These are phyloP conservation scores for Montipora capitata DNA, from an alignment of 92 coral and sea anemone genomes.

Conservation along the genomic window DNA sequence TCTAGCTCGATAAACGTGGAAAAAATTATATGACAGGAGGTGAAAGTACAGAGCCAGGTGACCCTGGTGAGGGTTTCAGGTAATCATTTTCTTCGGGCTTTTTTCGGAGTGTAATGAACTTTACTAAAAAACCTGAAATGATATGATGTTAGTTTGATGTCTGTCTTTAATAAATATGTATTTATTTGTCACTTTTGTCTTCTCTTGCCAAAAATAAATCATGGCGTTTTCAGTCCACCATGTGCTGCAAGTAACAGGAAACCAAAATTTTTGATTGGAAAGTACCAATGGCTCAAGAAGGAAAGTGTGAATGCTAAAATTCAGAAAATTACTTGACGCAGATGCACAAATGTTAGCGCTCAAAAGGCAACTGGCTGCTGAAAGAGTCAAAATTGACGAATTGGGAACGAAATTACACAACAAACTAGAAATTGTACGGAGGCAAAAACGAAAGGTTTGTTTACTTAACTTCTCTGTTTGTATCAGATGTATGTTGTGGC, in stretches of 20 bases:
- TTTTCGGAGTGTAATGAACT: slow-evolving; percentile 16
- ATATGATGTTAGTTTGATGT: slow-evolving; percentile 19
- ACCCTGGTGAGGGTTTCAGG: slow-evolving; percentile 7
- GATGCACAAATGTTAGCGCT: slow-evolving; percentile 9
- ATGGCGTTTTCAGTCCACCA: slow-evolving; percentile 36
- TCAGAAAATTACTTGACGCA: slow-evolving; percentile 12
- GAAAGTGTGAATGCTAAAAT: slow-evolving; percentile 27
- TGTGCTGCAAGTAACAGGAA: slow-evolving; percentile 20
- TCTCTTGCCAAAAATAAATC: slow-evolving; percentile 14
- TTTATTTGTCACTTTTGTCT: slow-evolving; percentile 28
- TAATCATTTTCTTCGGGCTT: slow-evolving; percentile 6
- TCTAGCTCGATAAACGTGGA: neutral
- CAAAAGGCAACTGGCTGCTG: slow-evolving; percentile 18
- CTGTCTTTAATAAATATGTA: slow-evolving; percentile 7
- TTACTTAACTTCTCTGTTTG: neutral
- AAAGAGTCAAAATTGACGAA: slow-evolving; percentile 15
- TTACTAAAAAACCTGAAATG: slow-evolving; percentile 16
- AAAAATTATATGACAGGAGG: slow-evolving; percentile 17
- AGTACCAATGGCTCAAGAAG: slow-evolving; percentile 16
- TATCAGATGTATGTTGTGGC: slow-evolving; percentile 1
- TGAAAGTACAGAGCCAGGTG: slow-evolving; percentile 22
- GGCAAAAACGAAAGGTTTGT: neutral
- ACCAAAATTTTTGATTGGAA: slow-evolving; percentile 13
- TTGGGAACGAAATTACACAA: slow-evolving; percentile 18
- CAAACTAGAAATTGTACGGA: neutral